Evolutionary conservation across 2,797 vertebrate species (phyloP).

Genomic region (Chelon labrosus): DNA sequence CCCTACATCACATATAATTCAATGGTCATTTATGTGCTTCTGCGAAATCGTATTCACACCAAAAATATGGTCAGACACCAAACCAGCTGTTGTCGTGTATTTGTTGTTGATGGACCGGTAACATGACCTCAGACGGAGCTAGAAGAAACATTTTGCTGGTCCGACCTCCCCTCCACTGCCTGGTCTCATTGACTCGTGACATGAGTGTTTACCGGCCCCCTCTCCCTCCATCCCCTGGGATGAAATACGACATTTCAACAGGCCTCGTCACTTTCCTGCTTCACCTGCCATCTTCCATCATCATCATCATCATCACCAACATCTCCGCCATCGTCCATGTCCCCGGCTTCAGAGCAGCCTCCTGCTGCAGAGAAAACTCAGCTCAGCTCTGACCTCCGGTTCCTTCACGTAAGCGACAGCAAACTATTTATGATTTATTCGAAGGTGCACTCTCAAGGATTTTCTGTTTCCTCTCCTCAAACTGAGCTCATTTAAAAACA

Average conservation of each 20-base stretch:
- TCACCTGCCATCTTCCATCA: constrained; percentile 20
- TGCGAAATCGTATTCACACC: too few species aligned
- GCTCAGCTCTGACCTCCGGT: not conserved
- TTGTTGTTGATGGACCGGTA: not conserved
- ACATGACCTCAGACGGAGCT: not conserved
- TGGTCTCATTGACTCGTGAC: not conserved
- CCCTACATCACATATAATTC: too few species aligned
- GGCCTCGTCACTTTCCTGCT: not conserved
- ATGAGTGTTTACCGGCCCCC: not conserved
- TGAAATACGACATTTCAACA: constrained; percentile 13
- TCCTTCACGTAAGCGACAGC: too few species aligned
- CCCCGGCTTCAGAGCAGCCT: not conserved
- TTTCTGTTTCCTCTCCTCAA: not conserved
- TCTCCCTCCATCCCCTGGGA: not conserved
- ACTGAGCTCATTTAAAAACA: not conserved
- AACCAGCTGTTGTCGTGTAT: too few species aligned
- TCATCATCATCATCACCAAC: not conserved
- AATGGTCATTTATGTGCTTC: too few species aligned
- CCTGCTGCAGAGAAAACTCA: not conserved
- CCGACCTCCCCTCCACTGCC: not conserved
- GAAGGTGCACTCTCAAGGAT: too few species aligned
- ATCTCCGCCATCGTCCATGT: not conserved
- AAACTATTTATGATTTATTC: too few species aligned
- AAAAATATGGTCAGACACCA: too few species aligned
- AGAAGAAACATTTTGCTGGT: not conserved